Conservation (phyloP, 2,113 vertebrate species). For the Castor canadensis region DNA sequence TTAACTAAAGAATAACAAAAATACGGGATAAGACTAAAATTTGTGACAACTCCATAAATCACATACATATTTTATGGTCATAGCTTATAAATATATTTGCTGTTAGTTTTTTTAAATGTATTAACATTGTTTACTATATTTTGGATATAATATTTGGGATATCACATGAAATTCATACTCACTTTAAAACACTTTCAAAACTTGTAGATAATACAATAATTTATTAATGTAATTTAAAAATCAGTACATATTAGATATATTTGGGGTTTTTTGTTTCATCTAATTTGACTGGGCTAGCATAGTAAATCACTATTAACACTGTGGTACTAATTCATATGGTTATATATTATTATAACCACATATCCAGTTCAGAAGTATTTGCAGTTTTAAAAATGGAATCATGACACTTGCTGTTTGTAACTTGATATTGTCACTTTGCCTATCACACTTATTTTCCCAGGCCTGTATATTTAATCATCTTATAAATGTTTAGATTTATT, state of each 20-base stretch:
- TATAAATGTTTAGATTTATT: not conserved
- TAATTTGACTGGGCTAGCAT: not conserved
- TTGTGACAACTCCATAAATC: not conserved
- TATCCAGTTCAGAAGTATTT: not conserved
- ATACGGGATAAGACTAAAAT: not conserved
- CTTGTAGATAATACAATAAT: not conserved
- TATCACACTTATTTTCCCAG: not conserved
- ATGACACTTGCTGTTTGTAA: not conserved
- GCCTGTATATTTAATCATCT: not conserved
- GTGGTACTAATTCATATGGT: not conserved
- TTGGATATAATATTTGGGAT: not conserved
- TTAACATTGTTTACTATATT: conserved; percentile 22
- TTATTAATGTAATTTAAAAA: not conserved
- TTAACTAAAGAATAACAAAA: not conserved
- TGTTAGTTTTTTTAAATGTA: not conserved
- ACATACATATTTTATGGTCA: not conserved
- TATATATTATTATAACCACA: not conserved
- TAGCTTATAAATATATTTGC: not conserved
- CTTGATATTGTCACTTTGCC: not conserved
- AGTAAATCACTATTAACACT: not conserved
- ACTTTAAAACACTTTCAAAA: not conserved
- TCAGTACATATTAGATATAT: not conserved
- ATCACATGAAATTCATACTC: no score
- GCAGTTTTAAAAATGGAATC: not conserved
- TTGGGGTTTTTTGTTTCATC: not conserved